These are phyloP conservation scores for Lordiphosa clarofinis DNA, from an alignment of 1,140 invertebrate genomes.

Conservation along the genomic window DNA sequence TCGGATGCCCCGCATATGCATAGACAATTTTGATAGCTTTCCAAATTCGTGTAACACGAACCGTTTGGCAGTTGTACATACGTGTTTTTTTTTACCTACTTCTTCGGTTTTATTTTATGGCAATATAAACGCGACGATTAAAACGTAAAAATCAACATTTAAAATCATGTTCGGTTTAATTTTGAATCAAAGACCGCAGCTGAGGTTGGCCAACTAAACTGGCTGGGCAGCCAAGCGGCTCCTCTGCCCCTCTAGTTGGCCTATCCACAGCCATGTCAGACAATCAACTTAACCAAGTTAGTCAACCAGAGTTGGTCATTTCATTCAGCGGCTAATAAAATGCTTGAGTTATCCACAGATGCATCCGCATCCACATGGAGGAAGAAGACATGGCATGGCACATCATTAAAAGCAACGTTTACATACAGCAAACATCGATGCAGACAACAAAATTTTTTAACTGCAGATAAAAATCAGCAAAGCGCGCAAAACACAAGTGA, in stretches of 20 bases:
- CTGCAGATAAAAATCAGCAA: slow-evolving; percentile 75
- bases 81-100: slow-evolving; percentile 34
- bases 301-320: slow-evolving; percentile 75
- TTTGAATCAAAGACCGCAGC: slow-evolving; percentile 49
- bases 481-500: slow-evolving; percentile 55
- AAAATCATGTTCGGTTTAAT: slow-evolving; percentile 76
- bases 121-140: slow-evolving; percentile 76
- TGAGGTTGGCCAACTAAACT: slow-evolving; percentile 43
- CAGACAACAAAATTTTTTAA: slow-evolving; percentile 76
- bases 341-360: slow-evolving; percentile 72
- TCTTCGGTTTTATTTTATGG: slow-evolving; percentile 61
- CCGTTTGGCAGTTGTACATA: slow-evolving; percentile 31
- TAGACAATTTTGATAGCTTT: slow-evolving; percentile 41
- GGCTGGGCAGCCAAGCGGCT: slow-evolving; percentile 45
- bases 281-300: slow-evolving; percentile 77
- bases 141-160: slow-evolving; percentile 77
- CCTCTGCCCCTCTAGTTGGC: slow-evolving; percentile 26
- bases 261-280: slow-evolving; percentile 72
- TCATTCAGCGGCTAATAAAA: slow-evolving; percentile 77
- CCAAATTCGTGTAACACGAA: slow-evolving; percentile 63
- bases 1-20: slow-evolving; percentile 4
- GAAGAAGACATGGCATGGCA: slow-evolving; percentile 43
- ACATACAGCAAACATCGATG: slow-evolving; percentile 73
- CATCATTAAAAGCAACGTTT: slow-evolving; percentile 77
- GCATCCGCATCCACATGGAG: slow-evolving; percentile 11